Conservation (phyloP, 2,797 vertebrate genomes). For the Smutsia gigantea region DNA sequence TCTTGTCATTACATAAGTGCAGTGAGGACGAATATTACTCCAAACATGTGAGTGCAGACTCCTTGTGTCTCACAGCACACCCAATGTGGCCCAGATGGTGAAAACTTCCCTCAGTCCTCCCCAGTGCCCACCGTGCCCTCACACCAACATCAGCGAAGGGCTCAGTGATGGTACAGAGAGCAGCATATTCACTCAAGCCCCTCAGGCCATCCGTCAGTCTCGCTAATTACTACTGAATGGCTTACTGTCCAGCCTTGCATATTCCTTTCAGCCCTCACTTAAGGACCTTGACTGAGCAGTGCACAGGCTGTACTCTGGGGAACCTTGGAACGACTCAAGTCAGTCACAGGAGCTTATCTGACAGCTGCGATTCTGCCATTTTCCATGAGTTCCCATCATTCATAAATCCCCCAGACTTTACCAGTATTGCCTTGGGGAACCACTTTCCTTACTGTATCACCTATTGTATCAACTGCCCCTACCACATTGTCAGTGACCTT, state of each 20-base stretch:
- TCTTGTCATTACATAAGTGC: neutral
- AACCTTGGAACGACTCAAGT: neutral
- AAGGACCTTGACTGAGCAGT: neutral
- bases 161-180: neutral
- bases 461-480: neutral
- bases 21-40: neutral
- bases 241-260: neutral
- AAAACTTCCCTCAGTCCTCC: neutral
- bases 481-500: neutral
- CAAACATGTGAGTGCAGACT: neutral
- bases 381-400: neutral
- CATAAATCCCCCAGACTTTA: neutral
- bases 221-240: neutral
- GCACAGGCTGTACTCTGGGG: neutral
- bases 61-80: neutral
- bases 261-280: neutral
- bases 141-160: neutral
- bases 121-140: neutral
- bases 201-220: neutral
- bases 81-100: neutral
- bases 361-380: neutral
- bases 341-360: neutral
- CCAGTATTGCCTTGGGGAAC: neutral
- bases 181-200: neutral
- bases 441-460: neutral